Evolutionary conservation across 2,797 vertebrate species (phyloP), one percentile per base, ranked within the genome.

Genomic region (Macroramphosus scolopax): DNA sequence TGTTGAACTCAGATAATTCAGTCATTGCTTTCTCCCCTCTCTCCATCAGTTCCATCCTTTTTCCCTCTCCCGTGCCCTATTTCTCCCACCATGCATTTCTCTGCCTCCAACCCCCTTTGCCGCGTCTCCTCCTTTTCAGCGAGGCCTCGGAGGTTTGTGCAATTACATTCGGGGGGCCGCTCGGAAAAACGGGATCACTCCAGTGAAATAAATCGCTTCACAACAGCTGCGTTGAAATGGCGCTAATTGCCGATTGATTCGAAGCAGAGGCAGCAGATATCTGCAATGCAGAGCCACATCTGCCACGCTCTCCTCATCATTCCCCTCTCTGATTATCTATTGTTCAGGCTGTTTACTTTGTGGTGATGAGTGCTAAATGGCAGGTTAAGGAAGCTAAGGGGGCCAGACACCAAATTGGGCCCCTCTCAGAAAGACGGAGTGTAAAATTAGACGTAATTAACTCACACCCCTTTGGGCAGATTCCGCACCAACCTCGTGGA

Each of bases 221-320:
- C 87, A 78, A 79, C 82, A 92, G 89, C 88, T 92, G 82, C 70
- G 79, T 72, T 91, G 91, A 87, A 91, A 92, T 84, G 78, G 63
- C 65, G 68, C 80, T 93, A 92, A 92, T 89, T 92, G 75, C 80
- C 71, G 86, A 89, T 89, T 90, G 89, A 90, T 89, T 88, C 71
- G 86, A 83, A 85, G 86, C 87, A 67, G 84, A 85, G 81, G 82
- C 84, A 84, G 85, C 76, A 77, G 68, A 83, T 82, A 88, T 72
- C 72, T 81, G 75, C 62, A 84, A 77, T 81, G 82, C 83, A 75
- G 83, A 77, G 78, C 53, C 75, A 56, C 83, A 85, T 85, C 83
- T 85, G 82, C 84, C 59, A 62, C 60, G 60, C 67, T 75, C 70
- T 53, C 68, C 73, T 81, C 81, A 65, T 72, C 78, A 77, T 75